These are phyloP conservation scores for Anguilla japonica DNA, from an alignment of 2,113 vertebrate species.

Conservation along the genomic window DNA sequence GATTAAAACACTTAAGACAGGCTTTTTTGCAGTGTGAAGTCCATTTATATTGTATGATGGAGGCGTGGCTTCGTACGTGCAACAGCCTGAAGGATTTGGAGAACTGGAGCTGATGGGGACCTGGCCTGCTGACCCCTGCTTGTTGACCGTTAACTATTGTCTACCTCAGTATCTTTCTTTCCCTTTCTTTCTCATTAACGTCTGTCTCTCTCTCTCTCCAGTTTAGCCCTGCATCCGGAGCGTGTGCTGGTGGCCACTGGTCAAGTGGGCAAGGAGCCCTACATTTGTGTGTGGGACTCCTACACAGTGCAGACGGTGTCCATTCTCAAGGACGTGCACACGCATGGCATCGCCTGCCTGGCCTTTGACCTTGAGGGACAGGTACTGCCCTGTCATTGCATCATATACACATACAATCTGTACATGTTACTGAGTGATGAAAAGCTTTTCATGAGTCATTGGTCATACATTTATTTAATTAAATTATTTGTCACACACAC, in stretches of 20 bases:
- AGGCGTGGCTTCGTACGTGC: neutral
- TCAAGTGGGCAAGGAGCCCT: slow-evolving; percentile 97
- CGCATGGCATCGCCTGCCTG: slow-evolving; percentile 93
- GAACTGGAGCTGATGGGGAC: neutral
- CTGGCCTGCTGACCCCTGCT: neutral
- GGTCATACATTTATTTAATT: neutral
- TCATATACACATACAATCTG: neutral
- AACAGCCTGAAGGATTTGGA: neutral
- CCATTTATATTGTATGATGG: neutral
- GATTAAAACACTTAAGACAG: too few relatives aligned
- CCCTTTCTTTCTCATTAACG: too few relatives aligned
- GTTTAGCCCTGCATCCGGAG: slow-evolving; percentile 95
- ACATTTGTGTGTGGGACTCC: slow-evolving; percentile 96
- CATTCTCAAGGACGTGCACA: slow-evolving; percentile 90
- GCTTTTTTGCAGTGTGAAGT: too few relatives aligned
- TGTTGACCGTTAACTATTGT: too few relatives aligned
- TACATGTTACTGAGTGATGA: neutral
- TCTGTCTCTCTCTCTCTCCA: slow-evolving; percentile 53
- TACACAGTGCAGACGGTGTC: slow-evolving; percentile 94
- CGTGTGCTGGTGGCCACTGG: slow-evolving; percentile 94
- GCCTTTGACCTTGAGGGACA: slow-evolving; percentile 96
- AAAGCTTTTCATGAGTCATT: neutral
- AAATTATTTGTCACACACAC: neutral
- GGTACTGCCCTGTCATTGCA: slow-evolving; percentile 58
- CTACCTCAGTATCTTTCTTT: too few relatives aligned